Conservation (phyloP, 2,888 invertebrate genomes). For the Dinocampus coccinellae region DNA sequence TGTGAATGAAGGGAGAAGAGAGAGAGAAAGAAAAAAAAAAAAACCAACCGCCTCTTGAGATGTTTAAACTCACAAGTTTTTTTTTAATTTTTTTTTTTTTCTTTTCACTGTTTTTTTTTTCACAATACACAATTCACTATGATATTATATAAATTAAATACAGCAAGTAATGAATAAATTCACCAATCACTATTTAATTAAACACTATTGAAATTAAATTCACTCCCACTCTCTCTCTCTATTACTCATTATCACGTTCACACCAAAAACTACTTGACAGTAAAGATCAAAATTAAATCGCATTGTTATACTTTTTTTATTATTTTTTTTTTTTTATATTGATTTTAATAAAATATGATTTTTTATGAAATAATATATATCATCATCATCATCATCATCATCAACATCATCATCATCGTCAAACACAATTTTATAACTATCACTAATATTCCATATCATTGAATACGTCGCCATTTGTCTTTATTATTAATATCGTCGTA, state of each 20-base stretch:
- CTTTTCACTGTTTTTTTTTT: not conserved
- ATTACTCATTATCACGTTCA: not conserved
- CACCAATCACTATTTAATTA: not conserved
- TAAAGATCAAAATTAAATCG: not conserved
- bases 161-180: too few species aligned
- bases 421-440: too few species aligned
- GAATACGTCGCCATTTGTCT: not conserved
- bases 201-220: not conserved
- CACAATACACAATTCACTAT: not conserved
- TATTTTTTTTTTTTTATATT: too few species aligned
- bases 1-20: too few species aligned
- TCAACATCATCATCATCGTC: too few species aligned
- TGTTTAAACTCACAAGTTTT: slow-evolving; percentile 5
- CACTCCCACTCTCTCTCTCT: not conserved
- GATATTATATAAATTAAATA: too few species aligned
- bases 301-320: too few species aligned
- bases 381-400: not conserved
- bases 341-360: too few species aligned
- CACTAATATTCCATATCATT: not conserved
- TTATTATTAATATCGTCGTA: not conserved
- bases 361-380: not conserved
- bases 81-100: not conserved
- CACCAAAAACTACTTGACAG: not conserved
- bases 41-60: slow-evolving; percentile 17
- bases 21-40: too few species aligned